Conservation (phyloP, 2,797 vertebrate genomes). For the Eupleurogrammus muticus region DNA sequence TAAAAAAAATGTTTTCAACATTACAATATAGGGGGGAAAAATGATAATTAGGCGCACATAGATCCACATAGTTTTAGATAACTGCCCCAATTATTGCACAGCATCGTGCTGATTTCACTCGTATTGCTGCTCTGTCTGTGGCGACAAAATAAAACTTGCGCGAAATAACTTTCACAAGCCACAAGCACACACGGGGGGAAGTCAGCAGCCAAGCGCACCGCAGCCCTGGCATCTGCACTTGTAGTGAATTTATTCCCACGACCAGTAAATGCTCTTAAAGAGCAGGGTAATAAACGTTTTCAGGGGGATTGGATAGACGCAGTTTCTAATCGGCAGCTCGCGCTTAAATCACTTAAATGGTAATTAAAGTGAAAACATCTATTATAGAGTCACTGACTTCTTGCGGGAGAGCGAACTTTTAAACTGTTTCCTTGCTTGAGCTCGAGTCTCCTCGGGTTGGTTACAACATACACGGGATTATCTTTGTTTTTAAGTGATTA, state of each 20-base stretch:
- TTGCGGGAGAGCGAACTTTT: not conserved
- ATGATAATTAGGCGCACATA: rapidly evolving
- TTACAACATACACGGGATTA: not conserved
- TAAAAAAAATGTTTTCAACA: not conserved
- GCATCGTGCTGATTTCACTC: rapidly evolving
- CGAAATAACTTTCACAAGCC: slow-evolving; percentile 23
- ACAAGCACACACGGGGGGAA: slow-evolving; percentile 1
- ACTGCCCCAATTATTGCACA: not conserved
- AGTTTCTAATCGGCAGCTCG: not conserved
- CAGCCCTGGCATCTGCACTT: slow-evolving; percentile 42
- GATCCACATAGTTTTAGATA: not conserved
- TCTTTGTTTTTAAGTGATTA: not conserved
- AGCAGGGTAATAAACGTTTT: not conserved
- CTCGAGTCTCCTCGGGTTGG: not conserved
- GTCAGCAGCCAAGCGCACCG: slow-evolving; percentile 30
- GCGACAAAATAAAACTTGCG: slow-evolving; percentile 1
- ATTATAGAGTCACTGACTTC: not conserved
- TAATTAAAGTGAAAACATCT: not conserved
- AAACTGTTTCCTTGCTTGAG: no score
- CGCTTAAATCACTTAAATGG: rapidly evolving
- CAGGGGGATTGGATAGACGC: not conserved
- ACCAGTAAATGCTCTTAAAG: slow-evolving; percentile 3
- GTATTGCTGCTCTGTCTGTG: not conserved
- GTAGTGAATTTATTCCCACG: slow-evolving; percentile 51
- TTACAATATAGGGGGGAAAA: no score